Conservation (phyloP, 2,113 vertebrate genomes). For the Caracal caracal region DNA sequence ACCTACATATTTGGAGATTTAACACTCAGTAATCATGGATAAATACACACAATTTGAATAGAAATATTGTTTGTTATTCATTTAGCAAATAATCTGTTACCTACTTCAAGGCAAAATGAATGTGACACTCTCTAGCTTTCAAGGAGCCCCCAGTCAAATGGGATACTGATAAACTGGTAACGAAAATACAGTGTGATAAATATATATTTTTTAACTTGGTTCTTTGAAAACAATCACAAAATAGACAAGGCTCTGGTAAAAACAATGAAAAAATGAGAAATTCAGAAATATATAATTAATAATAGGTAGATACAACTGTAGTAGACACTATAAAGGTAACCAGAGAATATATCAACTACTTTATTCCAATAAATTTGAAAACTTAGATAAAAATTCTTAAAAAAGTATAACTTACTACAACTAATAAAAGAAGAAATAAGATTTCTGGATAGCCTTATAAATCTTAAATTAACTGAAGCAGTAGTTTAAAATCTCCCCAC, state of each 20-base stretch:
- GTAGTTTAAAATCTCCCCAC: not conserved
- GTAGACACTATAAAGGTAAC: not conserved
- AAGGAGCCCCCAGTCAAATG: not conserved
- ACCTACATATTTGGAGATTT: not conserved
- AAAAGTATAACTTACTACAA: slow-evolving; percentile 24
- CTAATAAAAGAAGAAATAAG: not conserved
- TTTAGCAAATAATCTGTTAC: not conserved
- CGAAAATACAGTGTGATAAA: not conserved
- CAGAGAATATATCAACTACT: not conserved
- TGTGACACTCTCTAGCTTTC: not conserved
- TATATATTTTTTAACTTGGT: not conserved
- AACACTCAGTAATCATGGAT: not conserved
- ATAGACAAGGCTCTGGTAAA: not conserved
- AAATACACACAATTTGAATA: not conserved
- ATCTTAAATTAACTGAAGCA: not conserved
- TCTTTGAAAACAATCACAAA: slow-evolving; percentile 31
- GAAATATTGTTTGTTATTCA: not conserved
- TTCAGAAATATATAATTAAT: not conserved
- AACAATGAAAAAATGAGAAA: not conserved
- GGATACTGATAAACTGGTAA: not conserved
- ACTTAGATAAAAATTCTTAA: not conserved
- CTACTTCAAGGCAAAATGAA: not conserved
- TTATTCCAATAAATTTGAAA: not conserved
- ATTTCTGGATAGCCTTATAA: not conserved
- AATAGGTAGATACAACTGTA: not conserved